A percentile compares a stretch with the other conserved stretches of the same genome.
Conservation (phyloP, 2,888 invertebrate genomes). For the Phoronis australis region DNA sequence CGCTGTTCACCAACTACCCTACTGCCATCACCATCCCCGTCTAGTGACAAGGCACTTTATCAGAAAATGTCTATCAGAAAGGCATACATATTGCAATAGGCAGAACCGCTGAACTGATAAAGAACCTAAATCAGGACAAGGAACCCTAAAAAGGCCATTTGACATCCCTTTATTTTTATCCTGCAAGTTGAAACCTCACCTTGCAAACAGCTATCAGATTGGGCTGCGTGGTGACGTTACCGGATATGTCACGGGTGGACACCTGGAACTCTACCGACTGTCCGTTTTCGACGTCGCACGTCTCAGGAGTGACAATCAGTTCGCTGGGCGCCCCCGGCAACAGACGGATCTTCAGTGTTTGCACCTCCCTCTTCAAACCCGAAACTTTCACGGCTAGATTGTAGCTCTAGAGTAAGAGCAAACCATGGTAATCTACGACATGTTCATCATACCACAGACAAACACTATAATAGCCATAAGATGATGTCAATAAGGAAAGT, state of each 20-base stretch:
- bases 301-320: constrained; percentile 29
- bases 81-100: too few relatives aligned
- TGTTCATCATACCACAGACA: not conserved
- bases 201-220: constrained; percentile 32
- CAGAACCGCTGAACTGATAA: not conserved
- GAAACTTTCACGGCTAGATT: constrained; percentile 35
- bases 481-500: too few relatives aligned
- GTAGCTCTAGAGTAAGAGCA: constrained; percentile 34
- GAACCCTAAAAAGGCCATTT: not conserved
- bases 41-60: too few relatives aligned
- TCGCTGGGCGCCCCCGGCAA: constrained; percentile 38
- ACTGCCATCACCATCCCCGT: too few relatives aligned
- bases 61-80: too few relatives aligned
- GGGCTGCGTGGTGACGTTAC: constrained; percentile 41
- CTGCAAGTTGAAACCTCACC: constrained; percentile 19
- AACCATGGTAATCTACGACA: not conserved
- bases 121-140: not conserved
- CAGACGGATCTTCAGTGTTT: constrained; percentile 44
- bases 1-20: too few relatives aligned
- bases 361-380: constrained; percentile 33
- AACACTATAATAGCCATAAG: too few relatives aligned
- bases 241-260: too few relatives aligned
- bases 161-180: not conserved
- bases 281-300: constrained; percentile 38
- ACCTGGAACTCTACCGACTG: constrained; percentile 27